A percentile compares a stretch with the other conserved stretches of the same genome.
phyloP scores from a whole-genome alignment of 1,140 invertebrate genomes.

The Bombus turneri region DNA sequence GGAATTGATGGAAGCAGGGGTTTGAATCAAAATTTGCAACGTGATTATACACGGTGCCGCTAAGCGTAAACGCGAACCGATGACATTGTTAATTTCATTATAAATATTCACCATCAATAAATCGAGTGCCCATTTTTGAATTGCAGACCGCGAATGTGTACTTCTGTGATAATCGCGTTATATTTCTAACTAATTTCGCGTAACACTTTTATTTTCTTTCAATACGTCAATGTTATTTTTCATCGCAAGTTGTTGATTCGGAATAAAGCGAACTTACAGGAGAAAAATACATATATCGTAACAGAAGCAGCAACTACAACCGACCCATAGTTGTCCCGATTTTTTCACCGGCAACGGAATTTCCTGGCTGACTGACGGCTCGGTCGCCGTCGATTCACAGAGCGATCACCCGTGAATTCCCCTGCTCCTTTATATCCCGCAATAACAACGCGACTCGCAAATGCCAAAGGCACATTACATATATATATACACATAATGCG shows the following conservation, averaged over 20 bases:
- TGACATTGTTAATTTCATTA: slow-evolving; percentile 39
- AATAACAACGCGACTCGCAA: slow-evolving; percentile 62
- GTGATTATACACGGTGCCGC: slow-evolving; percentile 22
- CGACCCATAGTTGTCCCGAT: slow-evolving; percentile 33
- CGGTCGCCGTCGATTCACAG: slow-evolving; percentile 41
- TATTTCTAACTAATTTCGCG: not conserved
- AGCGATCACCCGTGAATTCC: slow-evolving; percentile 71
- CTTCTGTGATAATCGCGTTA: not conserved
- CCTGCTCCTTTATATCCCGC: slow-evolving; percentile 67
- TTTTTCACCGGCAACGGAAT: slow-evolving; percentile 59
- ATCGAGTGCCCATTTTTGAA: not conserved
- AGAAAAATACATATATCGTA: slow-evolving; percentile 25
- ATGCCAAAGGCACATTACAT: slow-evolving; percentile 10
- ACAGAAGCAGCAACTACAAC: slow-evolving; percentile 33
- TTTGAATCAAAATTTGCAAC: slow-evolving; percentile 37
- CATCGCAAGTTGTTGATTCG: not conserved
- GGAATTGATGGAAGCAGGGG: slow-evolving; percentile 20
- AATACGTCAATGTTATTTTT: not conserved
- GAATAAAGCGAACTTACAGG: slow-evolving; percentile 15
- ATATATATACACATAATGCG: slow-evolving; percentile 21
- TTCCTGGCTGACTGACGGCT: slow-evolving; percentile 67
- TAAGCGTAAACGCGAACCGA: not conserved
- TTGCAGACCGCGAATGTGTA: not conserved
- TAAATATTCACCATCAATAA: slow-evolving; percentile 17
- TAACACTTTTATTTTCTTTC: not conserved